phyloP scores from a whole-genome alignment of 2,888 invertebrate species.

The Steinernema scapterisci region DNA sequence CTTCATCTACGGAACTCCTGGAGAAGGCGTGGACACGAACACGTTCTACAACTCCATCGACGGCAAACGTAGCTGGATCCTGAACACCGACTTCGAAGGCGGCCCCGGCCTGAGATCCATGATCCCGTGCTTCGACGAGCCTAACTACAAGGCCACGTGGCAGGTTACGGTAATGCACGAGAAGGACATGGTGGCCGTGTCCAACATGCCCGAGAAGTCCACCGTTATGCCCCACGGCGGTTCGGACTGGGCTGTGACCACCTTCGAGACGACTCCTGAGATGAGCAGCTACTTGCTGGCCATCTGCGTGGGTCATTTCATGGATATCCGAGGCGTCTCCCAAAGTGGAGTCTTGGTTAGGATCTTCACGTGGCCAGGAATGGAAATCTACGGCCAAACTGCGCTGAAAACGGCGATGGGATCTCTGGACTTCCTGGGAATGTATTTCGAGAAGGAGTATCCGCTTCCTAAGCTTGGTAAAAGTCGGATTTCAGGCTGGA shows the following conservation, averaged over 20 bases:
- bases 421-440: constrained; percentile 7
- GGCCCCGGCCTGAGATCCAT: constrained; percentile 44
- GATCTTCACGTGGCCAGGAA: constrained; percentile 78
- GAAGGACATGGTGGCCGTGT: constrained; percentile 44
- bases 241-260: constrained; percentile 39
- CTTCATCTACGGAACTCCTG: constrained; percentile 45
- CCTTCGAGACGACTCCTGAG: constrained; percentile 38
- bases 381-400: constrained; percentile 71
- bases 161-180: constrained; percentile 39
- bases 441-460: constrained; percentile 30
- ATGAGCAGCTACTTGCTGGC: constrained; percentile 89
- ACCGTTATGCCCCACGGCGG: constrained; percentile 15
- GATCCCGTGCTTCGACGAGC: constrained; percentile 51
- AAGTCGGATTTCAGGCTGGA: too few relatives aligned
- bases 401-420: constrained; percentile 47
- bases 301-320: constrained; percentile 83
- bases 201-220: constrained; percentile 37
- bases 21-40: constrained; percentile 41
- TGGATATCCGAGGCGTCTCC: constrained; percentile 59
- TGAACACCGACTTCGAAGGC: constrained; percentile 48
- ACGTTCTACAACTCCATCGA: constrained; percentile 38
- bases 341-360: constrained; percentile 63
- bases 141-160: constrained; percentile 45
- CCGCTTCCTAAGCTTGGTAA: constrained; percentile 30
- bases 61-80: constrained; percentile 42